phyloP scores from a whole-genome alignment of 2,113 vertebrate genomes.

The Colius striatus region DNA sequence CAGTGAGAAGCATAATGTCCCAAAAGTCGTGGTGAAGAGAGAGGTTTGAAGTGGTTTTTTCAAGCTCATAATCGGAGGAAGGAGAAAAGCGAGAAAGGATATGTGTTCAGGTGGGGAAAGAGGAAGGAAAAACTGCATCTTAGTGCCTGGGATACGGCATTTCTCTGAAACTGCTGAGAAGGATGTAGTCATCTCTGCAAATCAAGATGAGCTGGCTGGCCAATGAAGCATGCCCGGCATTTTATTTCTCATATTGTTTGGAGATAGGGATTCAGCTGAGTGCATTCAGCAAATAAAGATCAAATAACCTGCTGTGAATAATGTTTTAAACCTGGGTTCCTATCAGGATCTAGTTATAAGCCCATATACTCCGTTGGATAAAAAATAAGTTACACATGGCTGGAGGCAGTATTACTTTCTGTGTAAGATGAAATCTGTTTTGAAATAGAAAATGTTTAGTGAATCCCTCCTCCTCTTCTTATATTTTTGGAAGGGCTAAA shows the following conservation, averaged over 20 bases:
- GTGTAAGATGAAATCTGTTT: conserved; percentile 74
- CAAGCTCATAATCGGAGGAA: neutral
- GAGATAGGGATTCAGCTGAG: conserved; percentile 78
- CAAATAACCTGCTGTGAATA: conserved; percentile 82
- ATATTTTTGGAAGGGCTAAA: conserved; percentile 43
- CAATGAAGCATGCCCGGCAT: conserved; percentile 73
- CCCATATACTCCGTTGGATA: conserved; percentile 76
- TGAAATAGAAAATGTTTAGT: conserved; percentile 69
- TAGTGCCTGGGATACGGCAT: conserved; percentile 2
- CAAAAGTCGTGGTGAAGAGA: neutral
- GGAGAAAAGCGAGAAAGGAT: neutral
- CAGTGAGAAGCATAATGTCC: neutral
- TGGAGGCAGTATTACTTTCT: conserved; percentile 70
- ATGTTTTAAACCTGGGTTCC: conserved; percentile 80
- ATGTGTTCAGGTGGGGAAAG: neutral
- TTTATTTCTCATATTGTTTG: conserved; percentile 82
- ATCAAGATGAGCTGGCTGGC: conserved; percentile 74
- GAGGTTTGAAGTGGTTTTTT: neutral
- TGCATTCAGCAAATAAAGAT: conserved; percentile 83
- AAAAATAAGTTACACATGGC: conserved; percentile 79
- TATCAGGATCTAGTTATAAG: conserved; percentile 81
- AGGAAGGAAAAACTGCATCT: neutral
- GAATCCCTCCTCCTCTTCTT: conserved; percentile 16
- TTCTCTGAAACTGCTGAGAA: conserved; percentile 59
- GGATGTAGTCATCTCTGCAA: conserved; percentile 69